Base-by-base conservation (phyloP, 2,797 vertebrate species). In the Gambusia yucatana region DNA sequence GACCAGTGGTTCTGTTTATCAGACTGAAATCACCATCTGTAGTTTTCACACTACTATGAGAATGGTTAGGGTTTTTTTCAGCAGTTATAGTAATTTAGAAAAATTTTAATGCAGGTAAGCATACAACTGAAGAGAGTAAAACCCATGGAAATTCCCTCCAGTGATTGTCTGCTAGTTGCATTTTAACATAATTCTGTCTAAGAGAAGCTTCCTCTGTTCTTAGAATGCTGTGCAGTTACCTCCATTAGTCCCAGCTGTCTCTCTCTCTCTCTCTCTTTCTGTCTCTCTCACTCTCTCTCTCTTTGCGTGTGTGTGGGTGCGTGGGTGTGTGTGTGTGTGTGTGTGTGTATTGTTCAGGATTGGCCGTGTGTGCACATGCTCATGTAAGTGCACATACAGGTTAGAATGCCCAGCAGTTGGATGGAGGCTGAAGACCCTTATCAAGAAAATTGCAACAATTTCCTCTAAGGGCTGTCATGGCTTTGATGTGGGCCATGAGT, bases 401-500 rank as follows among this genome's bases (percentile, higher is more conserved):
- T 72, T 82, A 41, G 0, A 46, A 44, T 78, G 86, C 76, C 79
- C 88, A 81, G 79, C 36, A 52, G 76, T 67, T 82, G 84, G 72
- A 74, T 75, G 75, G 48, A 85, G 76, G 65, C 75, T 7, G 2
- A 74, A 77, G 67, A 43, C 33, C 72, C 39, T 71, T 93, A 89
- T 71, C 67, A 82, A 90, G 90, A 92, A 90, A 80, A 72, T 79
- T 0, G 9, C 82, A 75, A 41, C 10, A 65, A 90, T 71, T 92
- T 93, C 84, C 77, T 86, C 73, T 84, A 86, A 91, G 92, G 83
- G 84, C 76, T 72, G 33, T 48, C 9, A 1, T 48, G 9, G 75
- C 89, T 94, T 90, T 93, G 82, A 94, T 91, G 89, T 93, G 88
- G 91, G 70, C 61, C 20, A 6, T 2, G 3, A 17, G 89, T 93